A percentile compares a stretch with the other conserved stretches of the same genome.
Evolutionary conservation across 1,140 invertebrate genomes (phyloP).

Genomic region (Hylyphantes graminicola): DNA sequence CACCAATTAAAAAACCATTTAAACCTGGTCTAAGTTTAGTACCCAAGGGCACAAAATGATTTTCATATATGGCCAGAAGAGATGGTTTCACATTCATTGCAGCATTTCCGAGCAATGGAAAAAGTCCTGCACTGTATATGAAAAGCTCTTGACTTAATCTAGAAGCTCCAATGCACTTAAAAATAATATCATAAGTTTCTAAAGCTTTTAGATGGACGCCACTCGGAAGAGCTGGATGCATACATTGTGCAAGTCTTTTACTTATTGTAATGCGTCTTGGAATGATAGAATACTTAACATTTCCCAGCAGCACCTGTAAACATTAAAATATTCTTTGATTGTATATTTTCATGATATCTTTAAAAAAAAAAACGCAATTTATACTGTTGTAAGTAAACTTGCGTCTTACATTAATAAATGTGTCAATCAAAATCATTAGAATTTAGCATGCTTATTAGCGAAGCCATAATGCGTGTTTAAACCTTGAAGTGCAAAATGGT

Average conservation of each 20-base stretch:
- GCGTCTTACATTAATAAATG: neutral
- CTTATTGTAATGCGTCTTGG: constrained; percentile 90
- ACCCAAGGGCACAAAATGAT: constrained; percentile 88
- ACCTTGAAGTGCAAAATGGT: too few relatives aligned
- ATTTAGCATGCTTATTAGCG: too few relatives aligned
- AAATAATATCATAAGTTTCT: constrained; percentile 94
- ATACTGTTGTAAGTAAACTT: neutral
- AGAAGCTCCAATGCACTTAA: constrained; percentile 88
- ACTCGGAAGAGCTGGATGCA: constrained; percentile 90
- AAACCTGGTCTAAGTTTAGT: constrained; percentile 83
- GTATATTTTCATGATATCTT: neutral
- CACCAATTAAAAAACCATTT: constrained; percentile 86
- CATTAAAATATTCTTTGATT: neutral
- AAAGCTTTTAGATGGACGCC: constrained; percentile 94
- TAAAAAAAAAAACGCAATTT: neutral
- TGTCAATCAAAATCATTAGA: too few relatives aligned
- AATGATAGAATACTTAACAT: constrained; percentile 89
- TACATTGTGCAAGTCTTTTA: constrained; percentile 93
- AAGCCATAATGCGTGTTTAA: too few relatives aligned
- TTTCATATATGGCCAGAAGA: constrained; percentile 89
- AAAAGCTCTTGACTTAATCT: constrained; percentile 86
- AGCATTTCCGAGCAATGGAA: constrained; percentile 88
- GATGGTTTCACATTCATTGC: constrained; percentile 90
- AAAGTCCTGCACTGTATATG: constrained; percentile 89
- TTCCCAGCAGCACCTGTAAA: constrained; percentile 76